phyloP scores from a whole-genome alignment of 2,888 invertebrate genomes.

The Sarcophaga variegata region DNA sequence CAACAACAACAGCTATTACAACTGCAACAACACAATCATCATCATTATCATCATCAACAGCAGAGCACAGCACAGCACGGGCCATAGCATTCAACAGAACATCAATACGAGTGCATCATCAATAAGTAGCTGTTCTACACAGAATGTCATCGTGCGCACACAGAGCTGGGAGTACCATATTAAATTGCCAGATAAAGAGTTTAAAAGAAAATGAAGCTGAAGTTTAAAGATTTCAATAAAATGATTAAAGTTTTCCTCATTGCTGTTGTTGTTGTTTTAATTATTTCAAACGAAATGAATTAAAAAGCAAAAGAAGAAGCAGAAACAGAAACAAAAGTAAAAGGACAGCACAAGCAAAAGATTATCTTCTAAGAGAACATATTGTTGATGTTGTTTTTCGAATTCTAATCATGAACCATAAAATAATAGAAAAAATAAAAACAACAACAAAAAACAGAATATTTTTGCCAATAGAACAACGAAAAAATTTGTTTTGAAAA shows the following conservation, averaged over 20 bases:
- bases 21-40: not conserved
- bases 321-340: not conserved
- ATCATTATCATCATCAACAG: not conserved
- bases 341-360: not conserved
- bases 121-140: not conserved
- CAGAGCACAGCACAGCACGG: conserved; percentile 10
- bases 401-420: conserved; percentile 16
- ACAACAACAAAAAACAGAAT: not conserved
- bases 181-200: not conserved
- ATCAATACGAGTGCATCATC: conserved; percentile 34
- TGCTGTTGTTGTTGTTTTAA: not conserved
- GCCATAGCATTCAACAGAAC: conserved; percentile 15
- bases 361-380: conserved; percentile 5
- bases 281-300: not conserved
- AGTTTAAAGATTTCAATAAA: not conserved
- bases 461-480: not conserved
- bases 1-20: not conserved
- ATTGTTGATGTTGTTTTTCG: conserved; percentile 4
- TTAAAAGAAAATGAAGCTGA: not conserved
- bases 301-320: not conserved
- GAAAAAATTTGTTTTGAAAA: no score
- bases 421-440: conserved; percentile 5
- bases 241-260: not conserved
- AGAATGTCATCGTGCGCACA: not conserved
- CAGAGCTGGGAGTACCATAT: not conserved